Evolutionary conservation across 2,797 vertebrate species (phyloP), one percentile per base, ranked within the genome.

Genomic region (Sebastes alutus): DNA sequence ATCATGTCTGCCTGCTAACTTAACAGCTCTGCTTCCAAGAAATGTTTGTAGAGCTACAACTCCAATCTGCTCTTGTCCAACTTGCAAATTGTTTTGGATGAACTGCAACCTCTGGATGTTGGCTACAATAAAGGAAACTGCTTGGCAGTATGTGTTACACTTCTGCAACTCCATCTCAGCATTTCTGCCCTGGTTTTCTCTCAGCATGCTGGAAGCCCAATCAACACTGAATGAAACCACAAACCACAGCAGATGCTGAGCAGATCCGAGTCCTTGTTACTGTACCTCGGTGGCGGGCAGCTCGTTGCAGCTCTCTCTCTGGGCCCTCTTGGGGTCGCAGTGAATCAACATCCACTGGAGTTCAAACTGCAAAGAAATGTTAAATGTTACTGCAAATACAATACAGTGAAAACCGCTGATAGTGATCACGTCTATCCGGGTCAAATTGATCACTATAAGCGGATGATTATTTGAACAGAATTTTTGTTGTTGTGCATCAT

Each of bases 301-400:
- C 89, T 97, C 96, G 2, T 78, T 95, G 90, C 96, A 97, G 92
- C 93, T 96, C 88, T 97, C 96, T 90, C 96, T 92, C 92, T 96
- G 95, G 74, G 96, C 95, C 91, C 96, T 94, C 89, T 96, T 96
- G 27, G 96, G 96, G 89, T 97, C 96, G 29, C 96, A 97, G 88
- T 97, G 96, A 85, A 97, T 96, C 92, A 97, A 56, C 96, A 96
- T 96, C 96, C 96, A 97, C 92, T 97, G 96, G 62, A 97, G 93
- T 75, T 97, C 96, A 88, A 97, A 97, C 96, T 97, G 83, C 29
- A 90, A 85, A 74, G 58, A 86, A 25, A 87, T 13, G 3, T 12
- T 11, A 33, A n/a, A n/a, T 16, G 35, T 92, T 69, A 90, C 8
- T 35, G 46, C 49, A 71, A 25, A 67, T 74, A 27, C 25, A 30